phyloP scores from a whole-genome alignment of 1,140 invertebrate species.

The Pinna nobilis region DNA sequence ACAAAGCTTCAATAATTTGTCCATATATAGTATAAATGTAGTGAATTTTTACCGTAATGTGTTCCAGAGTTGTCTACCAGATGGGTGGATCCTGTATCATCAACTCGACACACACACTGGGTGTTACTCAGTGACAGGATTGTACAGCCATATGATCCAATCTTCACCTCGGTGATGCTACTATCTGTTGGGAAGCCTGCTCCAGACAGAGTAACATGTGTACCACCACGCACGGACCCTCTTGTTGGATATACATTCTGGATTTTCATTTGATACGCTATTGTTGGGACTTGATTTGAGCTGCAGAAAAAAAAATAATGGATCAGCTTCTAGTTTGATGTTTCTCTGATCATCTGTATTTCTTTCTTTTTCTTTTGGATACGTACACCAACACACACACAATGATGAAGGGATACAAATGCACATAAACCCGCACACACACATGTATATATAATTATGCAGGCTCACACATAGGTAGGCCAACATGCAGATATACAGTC shows the following conservation, averaged over 20 bases:
- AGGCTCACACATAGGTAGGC: too few relatives aligned
- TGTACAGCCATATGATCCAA: slow-evolving; percentile 54
- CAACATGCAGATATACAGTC: too few relatives aligned
- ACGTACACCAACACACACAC: too few relatives aligned
- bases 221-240: slow-evolving; percentile 66
- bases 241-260: slow-evolving; percentile 53
- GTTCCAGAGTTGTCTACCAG: slow-evolving; percentile 46
- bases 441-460: too few relatives aligned
- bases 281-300: slow-evolving; percentile 41
- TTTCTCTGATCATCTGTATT: too few relatives aligned
- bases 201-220: slow-evolving; percentile 60
- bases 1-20: background rate
- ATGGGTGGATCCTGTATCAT: slow-evolving; percentile 45
- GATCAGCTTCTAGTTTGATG: too few relatives aligned
- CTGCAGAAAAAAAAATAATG: slow-evolving; percentile 23
- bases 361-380: too few relatives aligned
- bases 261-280: slow-evolving; percentile 45
- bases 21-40: background rate
- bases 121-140: slow-evolving; percentile 44
- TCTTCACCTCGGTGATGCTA: slow-evolving; percentile 44
- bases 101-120: slow-evolving; percentile 55
- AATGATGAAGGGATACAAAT: too few relatives aligned
- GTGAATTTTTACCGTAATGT: slow-evolving; percentile 1
- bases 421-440: too few relatives aligned
- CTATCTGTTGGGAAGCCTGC: slow-evolving; percentile 55